Conservation (phyloP, 1,140 invertebrate species). For the Musca vetustissima region DNA sequence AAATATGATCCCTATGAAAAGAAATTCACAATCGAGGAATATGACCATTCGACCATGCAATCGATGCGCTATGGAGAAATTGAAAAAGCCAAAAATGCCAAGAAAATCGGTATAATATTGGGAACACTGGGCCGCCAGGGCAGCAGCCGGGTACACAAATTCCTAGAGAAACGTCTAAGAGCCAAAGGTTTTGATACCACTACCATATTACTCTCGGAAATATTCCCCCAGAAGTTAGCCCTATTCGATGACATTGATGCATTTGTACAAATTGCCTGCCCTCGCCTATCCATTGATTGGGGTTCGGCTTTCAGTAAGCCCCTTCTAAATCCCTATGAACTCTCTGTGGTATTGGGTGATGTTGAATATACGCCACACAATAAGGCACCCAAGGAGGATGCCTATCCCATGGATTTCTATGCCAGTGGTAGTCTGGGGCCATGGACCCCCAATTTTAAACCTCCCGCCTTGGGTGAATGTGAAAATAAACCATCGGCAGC, state of each 20-base stretch:
- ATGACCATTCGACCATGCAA: conserved; percentile 86
- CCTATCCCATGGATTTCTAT: conserved; percentile 99
- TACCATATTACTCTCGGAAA: conserved; percentile 90
- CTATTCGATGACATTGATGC: conserved; percentile 82
- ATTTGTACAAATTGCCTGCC: conserved; percentile 92
- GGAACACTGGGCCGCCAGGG: conserved; percentile 96
- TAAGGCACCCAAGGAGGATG: conserved; percentile 56
- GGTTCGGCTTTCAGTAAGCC: conserved; percentile 86
- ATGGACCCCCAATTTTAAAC: conserved; percentile 95
- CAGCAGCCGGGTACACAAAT: conserved; percentile 74
- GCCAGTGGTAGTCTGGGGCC: conserved; percentile 87
- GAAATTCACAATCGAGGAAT: conserved; percentile 88
- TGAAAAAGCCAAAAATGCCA: conserved; percentile 63
- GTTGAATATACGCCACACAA: conserved; percentile 63
- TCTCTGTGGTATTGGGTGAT: conserved; percentile 80
- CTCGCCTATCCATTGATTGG: conserved; percentile 98
- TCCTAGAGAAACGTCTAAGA: conserved; percentile 70
- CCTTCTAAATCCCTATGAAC: conserved; percentile 94
- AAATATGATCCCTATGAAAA: conserved; percentile 98
- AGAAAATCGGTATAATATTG: conserved; percentile 87
- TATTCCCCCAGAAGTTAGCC: conserved; percentile 90
- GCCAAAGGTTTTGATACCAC: conserved; percentile 70
- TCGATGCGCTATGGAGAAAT: conserved; percentile 73
- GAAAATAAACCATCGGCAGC: conserved; percentile 48
- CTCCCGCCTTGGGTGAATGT: conserved; percentile 55